A percentile compares a stretch with the other conserved stretches of the same genome.
Conservation (phyloP, 2,113 vertebrate species). For the Okapia johnstoni region DNA sequence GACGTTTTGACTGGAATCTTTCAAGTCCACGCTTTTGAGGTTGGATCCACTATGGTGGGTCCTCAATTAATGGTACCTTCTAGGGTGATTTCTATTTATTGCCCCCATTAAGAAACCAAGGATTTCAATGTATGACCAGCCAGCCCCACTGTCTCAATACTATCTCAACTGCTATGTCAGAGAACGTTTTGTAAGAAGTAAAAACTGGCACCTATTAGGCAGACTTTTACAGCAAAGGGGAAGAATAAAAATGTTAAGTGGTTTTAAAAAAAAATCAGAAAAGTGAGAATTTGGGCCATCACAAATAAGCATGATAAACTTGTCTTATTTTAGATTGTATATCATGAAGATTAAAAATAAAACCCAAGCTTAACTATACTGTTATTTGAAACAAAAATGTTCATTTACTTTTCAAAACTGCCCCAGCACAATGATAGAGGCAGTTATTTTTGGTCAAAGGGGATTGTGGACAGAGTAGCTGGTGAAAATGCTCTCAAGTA, state of each 20-base stretch:
- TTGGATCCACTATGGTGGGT: not conserved
- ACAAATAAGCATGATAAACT: not conserved
- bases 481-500: constrained; percentile 72
- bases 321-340: constrained; percentile 6
- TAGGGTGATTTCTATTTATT: not conserved
- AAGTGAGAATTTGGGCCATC: not conserved
- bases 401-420: constrained; percentile 57
- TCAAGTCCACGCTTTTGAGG: not conserved
- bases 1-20: constrained; percentile 69
- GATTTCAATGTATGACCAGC: constrained; percentile 41
- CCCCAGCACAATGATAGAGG: constrained; percentile 3
- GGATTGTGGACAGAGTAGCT: constrained; percentile 70
- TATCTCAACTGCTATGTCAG: constrained; percentile 45
- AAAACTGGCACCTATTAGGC: constrained; percentile 52
- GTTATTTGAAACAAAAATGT: constrained; percentile 38
- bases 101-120: constrained; percentile 52
- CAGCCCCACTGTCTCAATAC: constrained; percentile 47
- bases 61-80: not conserved
- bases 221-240: constrained; percentile 25
- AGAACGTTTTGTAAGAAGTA: constrained; percentile 64
- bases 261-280: not conserved
- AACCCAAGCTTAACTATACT: not conserved
- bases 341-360: constrained; percentile 10
- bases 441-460: constrained; percentile 59
- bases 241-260: constrained; percentile 38